A percentile compares a stretch with the other conserved stretches of the same genome.
phyloP scores from a whole-genome alignment of 2,113 vertebrate genomes.

The Zeus faber region DNA sequence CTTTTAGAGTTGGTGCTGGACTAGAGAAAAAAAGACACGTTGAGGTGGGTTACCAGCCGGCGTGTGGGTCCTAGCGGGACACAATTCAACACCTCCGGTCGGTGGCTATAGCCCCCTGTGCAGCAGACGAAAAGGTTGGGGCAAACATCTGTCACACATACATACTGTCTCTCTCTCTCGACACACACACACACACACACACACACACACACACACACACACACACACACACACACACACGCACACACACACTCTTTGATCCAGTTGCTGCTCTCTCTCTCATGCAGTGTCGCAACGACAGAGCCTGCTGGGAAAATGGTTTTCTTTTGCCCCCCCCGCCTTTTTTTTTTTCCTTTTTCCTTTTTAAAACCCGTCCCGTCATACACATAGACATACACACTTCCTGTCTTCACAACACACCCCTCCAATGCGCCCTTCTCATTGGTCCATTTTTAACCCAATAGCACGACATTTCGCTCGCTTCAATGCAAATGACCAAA shows the following conservation, averaged over 20 bases:
- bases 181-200: conserved; percentile 55
- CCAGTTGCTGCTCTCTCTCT: neutral
- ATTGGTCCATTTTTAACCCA: conserved; percentile 61
- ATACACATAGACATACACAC: conserved; percentile 19
- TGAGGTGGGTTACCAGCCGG: conserved; percentile 86
- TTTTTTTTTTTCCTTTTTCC: too few relatives aligned
- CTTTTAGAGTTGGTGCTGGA: conserved; percentile 70
- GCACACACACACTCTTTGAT: conserved; percentile 21
- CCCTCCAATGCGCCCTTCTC: conserved; percentile 51
- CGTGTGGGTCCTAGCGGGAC: conserved; percentile 78
- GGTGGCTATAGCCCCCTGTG: conserved; percentile 87
- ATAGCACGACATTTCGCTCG: conserved; percentile 38
- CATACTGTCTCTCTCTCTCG: too few relatives aligned
- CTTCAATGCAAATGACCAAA: conserved; percentile 51
- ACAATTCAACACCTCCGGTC: conserved; percentile 84
- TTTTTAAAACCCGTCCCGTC: neutral
- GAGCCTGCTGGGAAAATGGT: neutral
- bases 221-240: neutral
- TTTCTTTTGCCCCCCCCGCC: too few relatives aligned
- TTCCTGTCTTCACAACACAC: conserved; percentile 46
- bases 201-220: conserved; percentile 65
- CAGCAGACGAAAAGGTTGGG: conserved; percentile 87
- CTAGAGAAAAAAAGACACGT: conserved; percentile 77
- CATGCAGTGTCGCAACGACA: neutral
- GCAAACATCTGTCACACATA: conserved; percentile 84